Percentiles rank a stretch among this genome's conserved stretches.
Conservation (phyloP, 2,797 vertebrate species). For the Alectoris magna region DNA sequence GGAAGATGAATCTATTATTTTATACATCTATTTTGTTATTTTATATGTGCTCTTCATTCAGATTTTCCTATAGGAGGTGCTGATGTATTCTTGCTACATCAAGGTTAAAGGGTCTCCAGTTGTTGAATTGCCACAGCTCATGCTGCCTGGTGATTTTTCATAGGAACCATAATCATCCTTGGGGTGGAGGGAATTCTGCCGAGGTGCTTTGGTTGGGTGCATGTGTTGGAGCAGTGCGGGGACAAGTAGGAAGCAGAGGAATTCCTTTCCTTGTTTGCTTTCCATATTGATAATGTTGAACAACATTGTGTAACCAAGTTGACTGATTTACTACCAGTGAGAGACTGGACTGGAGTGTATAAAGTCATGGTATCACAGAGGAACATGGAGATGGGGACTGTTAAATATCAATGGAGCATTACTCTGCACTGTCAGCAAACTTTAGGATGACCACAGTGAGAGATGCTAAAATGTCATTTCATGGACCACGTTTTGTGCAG, state of each 20-base stretch:
- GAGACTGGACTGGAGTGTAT: conserved; percentile 34
- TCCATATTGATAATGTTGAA: not conserved
- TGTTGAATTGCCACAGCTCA: not conserved
- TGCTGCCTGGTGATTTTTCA: not conserved
- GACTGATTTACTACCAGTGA: conserved; percentile 56
- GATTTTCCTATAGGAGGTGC: conserved; percentile 70
- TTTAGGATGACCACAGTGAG: conserved; percentile 56
- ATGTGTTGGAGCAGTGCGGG: fast-evolving
- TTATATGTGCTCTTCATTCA: conserved; percentile 26
- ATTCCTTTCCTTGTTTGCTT: not conserved
- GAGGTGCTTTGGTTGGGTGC: fast-evolving
- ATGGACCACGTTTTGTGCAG: conserved; percentile 73
- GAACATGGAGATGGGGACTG: conserved; percentile 44
- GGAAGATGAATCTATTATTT: conserved; percentile 85
- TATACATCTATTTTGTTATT: conserved; percentile 79
- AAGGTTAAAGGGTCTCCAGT: conserved; percentile 30
- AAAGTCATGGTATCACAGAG: conserved; percentile 40
- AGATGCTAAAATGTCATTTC: conserved; percentile 76
- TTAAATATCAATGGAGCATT: conserved; percentile 76
- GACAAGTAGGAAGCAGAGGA: not conserved
- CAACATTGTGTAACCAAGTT: not conserved
- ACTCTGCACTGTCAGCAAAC: conserved; percentile 73
- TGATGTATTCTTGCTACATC: not conserved
- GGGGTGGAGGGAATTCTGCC: not conserved
- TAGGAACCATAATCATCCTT: not conserved